Evolutionary conservation across 2,797 vertebrate genomes (phyloP).

Genomic region (Sardinella longiceps): DNA sequence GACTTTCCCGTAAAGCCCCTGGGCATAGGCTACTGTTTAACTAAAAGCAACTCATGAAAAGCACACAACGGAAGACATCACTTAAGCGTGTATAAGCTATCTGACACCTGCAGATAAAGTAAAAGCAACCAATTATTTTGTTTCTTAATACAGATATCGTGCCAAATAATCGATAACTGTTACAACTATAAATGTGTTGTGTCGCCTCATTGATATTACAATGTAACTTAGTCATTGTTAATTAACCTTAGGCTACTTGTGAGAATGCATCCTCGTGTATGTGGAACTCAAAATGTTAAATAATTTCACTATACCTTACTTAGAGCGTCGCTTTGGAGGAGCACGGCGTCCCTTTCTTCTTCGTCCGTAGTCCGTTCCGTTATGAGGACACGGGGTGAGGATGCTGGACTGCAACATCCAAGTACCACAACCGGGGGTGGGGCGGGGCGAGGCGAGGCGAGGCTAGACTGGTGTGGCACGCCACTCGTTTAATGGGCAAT

Average conservation of each 20-base stretch:
- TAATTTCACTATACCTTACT: background rate
- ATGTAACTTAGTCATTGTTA: background rate
- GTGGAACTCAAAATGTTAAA: background rate
- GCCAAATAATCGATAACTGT: background rate
- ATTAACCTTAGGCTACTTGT: background rate
- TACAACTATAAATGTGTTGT: background rate
- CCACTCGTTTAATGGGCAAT: constrained; percentile 66
- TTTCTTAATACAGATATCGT: background rate
- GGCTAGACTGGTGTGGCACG: constrained; percentile 61
- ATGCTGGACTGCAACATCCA: constrained; percentile 75
- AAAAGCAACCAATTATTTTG: background rate
- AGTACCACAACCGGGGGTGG: constrained; percentile 58
- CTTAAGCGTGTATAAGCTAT: background rate
- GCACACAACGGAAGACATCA: background rate
- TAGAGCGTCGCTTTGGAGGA: background rate
- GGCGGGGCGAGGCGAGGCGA: constrained; percentile 63
- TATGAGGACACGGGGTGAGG: constrained; percentile 64
- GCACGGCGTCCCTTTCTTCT: constrained; percentile 27
- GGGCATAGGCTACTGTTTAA: background rate
- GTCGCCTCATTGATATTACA: background rate
- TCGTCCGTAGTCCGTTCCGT: constrained; percentile 59
- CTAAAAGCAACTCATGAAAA: constrained; percentile 12
- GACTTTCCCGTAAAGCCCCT: constrained; percentile 9
- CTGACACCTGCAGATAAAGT: background rate
- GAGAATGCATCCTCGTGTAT: background rate